A percentile compares a stretch with the other conserved stretches of the same genome.
phyloP scores from a whole-genome alignment of 2,797 vertebrate genomes.

The Eulemur coronatus region DNA sequence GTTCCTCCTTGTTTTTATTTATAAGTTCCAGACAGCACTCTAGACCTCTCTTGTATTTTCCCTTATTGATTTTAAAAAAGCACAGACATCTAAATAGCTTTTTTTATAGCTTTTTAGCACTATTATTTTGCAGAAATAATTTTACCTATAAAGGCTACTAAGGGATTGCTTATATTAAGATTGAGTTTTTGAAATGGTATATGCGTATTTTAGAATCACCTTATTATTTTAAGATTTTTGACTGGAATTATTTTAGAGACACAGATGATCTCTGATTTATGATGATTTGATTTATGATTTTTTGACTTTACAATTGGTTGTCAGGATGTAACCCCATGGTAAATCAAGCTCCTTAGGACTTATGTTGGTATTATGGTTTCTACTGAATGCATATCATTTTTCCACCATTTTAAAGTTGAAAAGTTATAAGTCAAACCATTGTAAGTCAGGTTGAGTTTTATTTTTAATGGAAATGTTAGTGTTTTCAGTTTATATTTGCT shows the following conservation, averaged over 20 bases:
- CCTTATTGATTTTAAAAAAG: neutral
- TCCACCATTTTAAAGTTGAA: neutral
- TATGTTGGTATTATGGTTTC: neutral
- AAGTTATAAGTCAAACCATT: neutral
- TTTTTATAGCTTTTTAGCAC: neutral
- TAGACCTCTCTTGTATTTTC: neutral
- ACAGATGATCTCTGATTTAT: neutral
- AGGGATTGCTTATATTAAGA: neutral
- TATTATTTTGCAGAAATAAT: neutral
- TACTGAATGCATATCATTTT: neutral
- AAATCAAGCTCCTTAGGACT: neutral
- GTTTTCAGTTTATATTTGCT: neutral
- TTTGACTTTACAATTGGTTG: neutral
- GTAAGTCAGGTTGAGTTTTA: neutral
- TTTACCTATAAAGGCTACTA: neutral
- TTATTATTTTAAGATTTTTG: neutral
- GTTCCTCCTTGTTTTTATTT: neutral
- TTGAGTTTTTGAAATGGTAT: neutral
- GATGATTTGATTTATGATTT: neutral
- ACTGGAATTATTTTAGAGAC: conserved; percentile 10
- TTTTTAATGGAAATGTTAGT: neutral
- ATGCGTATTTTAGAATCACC: neutral
- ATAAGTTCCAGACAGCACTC: neutral
- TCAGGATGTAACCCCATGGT: neutral
- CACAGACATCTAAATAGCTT: neutral